Base-by-base conservation (phyloP, 2,113 vertebrate genomes). In the Cottus gobio region DNA sequence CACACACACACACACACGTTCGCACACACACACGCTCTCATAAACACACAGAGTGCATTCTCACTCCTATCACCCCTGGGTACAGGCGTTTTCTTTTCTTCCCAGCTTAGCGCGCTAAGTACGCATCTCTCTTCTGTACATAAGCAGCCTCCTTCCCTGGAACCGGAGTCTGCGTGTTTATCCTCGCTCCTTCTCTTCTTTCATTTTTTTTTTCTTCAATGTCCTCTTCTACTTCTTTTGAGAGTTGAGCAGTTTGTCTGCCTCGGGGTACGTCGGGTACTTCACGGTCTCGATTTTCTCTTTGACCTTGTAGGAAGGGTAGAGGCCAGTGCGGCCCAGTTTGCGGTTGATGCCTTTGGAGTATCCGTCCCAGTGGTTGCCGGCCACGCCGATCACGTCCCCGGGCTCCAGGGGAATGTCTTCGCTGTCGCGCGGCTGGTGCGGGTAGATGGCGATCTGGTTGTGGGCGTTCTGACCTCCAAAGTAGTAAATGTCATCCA, bases 401-500 rank as follows among this genome's bases (percentile, higher is more conserved):
- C 97, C 98, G 56, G 97, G 96, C 93, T 98, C 97, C 94, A 99
- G 96, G 50, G 96, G 96, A 83, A 99, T 97, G 95, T 99, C 98
- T 73, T 98, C 98, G 31, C 93, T 90, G 90, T 95, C 97, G 90
- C 96, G 95, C 13, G 97, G 96, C 80, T 96, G 95, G 91, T 99
- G 98, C 24, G 97, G 93, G 94, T 97, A 97, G 93, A 99, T 91
- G 73, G 98, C 98, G 84, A 98, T 95, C 94, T 99, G 98, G 90
- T 99, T 99, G 95, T 99, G 98, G 73, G 97, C 98, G 75, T 99
- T 99, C 75, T 99, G 98, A 71, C 98, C 98, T 37, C 98, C 98
- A 83, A 99, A 99, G 93, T 99, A 99, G 95, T 99, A 99, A 92
- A 99, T 99, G 87, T 99, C 98, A 79, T 99, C 98, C 92, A 99